Evolutionary conservation across 1,140 invertebrate species (phyloP), one percentile per base, ranked within the genome.

Genomic region (Daktulosphaira vitifoliae): DNA sequence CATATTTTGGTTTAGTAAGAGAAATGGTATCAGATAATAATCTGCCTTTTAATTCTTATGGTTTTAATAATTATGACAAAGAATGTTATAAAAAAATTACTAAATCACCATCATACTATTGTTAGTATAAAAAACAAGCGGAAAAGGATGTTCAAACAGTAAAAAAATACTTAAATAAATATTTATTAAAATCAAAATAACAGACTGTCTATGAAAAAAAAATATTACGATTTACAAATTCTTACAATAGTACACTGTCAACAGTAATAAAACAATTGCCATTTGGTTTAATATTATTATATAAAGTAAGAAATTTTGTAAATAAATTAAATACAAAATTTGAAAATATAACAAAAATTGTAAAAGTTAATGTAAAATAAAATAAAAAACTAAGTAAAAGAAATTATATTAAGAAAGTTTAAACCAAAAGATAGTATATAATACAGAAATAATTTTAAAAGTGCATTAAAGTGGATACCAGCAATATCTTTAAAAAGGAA

Each of bases 71-170:
- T 18, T 66, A 33, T 44, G 29, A 33, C 15, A 42, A 13, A 26
- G 8, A 38, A 25, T 37, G 6, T 18, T 29, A 50, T 15, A 66
- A 65, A 6, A 11, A 23, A 39, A 16, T 39, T 13, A 26, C 25
- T 8, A 23, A 56, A 6, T 29, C 50, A 7, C 65, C 65, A 2
- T 11, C 26, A 6, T 64, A 39, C 25, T 13, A 64, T 42, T 18
- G 59, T 13, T 15, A 53, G 29, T 62, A 23, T 7, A 66, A 66
- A 18, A 37, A 54, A 6, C 22, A 39, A 22, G 52, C 65, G 8
- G 65, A 66, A 62, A 16, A 54, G 13, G 48, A 11, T 4, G 50
- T 56, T 3, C 65, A 66, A 66, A 38, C 20, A 22, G 52, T 56
- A 16, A 66, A 66, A 25, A 53, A 46, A 56, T 16, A 25, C 6